A percentile compares a stretch with the other conserved stretches of the same genome.
These are phyloP conservation scores for Dryobates pubescens DNA, from an alignment of 2,797 vertebrate species.

Conservation along the genomic window DNA sequence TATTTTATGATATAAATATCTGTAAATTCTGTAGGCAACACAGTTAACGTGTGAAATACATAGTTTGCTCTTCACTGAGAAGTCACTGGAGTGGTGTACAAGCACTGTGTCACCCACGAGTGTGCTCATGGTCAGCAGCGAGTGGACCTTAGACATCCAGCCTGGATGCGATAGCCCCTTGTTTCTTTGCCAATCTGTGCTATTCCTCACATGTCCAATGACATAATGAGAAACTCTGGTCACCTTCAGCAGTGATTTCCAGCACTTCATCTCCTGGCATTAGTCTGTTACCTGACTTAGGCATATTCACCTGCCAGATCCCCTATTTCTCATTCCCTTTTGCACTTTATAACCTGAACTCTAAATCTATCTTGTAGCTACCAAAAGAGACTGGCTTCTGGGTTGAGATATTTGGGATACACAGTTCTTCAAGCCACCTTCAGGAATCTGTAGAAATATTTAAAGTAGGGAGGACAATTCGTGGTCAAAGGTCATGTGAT, in stretches of 20 bases:
- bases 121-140: background rate
- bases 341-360: slow-evolving; percentile 61
- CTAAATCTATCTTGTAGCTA: slow-evolving; percentile 58
- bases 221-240: slow-evolving; percentile 45
- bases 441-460: slow-evolving; percentile 61
- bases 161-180: background rate
- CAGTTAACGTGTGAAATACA: slow-evolving; percentile 28
- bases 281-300: slow-evolving; percentile 51
- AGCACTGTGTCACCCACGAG: background rate
- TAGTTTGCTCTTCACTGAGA: slow-evolving; percentile 28
- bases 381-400: slow-evolving; percentile 55
- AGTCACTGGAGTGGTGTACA: slow-evolving; percentile 41
- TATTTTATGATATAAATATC: slow-evolving; percentile 64
- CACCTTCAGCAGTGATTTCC: slow-evolving; percentile 64
- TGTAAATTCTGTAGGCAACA: slow-evolving; percentile 64
- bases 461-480: slow-evolving; percentile 40
- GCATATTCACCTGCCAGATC: slow-evolving; percentile 54
- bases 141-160: background rate
- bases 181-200: slow-evolving; percentile 67
- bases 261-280: slow-evolving; percentile 66
- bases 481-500: slow-evolving; percentile 26
- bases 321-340: slow-evolving; percentile 61
- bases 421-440: slow-evolving; percentile 56
- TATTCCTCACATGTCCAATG: slow-evolving; percentile 47
- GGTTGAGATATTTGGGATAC: slow-evolving; percentile 54